Evolutionary conservation across 2,888 invertebrate species (phyloP).

Genomic region (Calameuta filiformis): DNA sequence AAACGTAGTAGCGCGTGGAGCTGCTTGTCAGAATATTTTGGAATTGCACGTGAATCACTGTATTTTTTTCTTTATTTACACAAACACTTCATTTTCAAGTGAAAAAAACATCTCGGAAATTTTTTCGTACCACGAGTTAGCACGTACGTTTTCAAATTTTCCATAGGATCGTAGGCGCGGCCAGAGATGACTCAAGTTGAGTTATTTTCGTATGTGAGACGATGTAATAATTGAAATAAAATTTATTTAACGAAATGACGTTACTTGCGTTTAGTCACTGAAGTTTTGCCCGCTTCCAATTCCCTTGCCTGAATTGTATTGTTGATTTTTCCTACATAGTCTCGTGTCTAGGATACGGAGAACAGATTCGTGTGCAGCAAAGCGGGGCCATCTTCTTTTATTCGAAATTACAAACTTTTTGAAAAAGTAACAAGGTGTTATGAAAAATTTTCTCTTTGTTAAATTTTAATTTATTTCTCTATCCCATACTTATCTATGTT

Average conservation of each 20-base stretch:
- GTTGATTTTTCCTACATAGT: background rate
- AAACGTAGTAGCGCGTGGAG: background rate
- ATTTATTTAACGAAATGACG: background rate
- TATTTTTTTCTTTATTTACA: background rate
- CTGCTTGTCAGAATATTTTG: background rate
- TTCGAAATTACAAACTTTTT: background rate
- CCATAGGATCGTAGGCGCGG: background rate
- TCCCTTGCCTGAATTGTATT: background rate
- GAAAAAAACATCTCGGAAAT: background rate
- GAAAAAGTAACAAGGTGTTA: background rate
- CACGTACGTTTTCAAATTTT: background rate
- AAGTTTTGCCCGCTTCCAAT: background rate
- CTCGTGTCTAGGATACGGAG: background rate
- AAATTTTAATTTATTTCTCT: background rate
- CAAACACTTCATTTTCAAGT: background rate
- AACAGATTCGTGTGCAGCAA: background rate
- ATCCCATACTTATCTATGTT: background rate
- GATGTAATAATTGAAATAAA: constrained; percentile 3
- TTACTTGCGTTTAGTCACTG: background rate
- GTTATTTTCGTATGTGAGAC: background rate
- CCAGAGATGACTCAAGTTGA: background rate
- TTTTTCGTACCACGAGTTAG: background rate
- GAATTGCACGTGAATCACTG: background rate
- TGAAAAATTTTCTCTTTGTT: background rate
- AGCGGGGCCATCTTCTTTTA: background rate